A percentile compares a stretch with the other conserved stretches of the same genome.
Conservation (phyloP, 2,797 vertebrate species). For the Poeciliopsis presidionis region DNA sequence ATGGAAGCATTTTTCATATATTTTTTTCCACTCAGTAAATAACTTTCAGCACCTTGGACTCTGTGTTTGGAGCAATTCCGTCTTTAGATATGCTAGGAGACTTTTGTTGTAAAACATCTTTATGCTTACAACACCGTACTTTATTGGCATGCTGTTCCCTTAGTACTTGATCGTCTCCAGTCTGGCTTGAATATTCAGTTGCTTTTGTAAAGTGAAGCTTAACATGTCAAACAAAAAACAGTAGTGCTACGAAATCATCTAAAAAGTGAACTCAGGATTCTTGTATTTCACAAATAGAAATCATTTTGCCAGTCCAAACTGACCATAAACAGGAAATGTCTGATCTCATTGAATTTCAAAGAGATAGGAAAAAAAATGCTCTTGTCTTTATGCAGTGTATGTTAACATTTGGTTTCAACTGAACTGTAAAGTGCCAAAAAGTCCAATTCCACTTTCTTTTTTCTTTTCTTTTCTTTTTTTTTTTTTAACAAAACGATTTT, state of each 20-base stretch:
- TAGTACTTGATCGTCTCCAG: neutral
- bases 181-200: neutral
- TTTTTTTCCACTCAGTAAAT: neutral
- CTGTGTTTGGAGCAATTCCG: neutral
- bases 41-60: neutral
- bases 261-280: neutral
- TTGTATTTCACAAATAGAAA: neutral
- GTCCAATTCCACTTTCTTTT: neutral
- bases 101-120: neutral
- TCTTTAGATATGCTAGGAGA: neutral
- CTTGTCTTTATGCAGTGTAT: neutral
- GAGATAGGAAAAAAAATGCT: neutral
- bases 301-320: neutral
- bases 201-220: neutral
- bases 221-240: neutral
- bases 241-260: neutral
- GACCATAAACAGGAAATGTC: neutral
- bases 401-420: neutral
- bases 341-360: neutral
- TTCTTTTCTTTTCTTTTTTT: neutral
- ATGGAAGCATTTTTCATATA: neutral
- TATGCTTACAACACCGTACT: neutral
- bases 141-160: neutral
- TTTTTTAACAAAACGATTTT: neutral
- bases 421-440: neutral